A percentile compares a stretch with the other conserved stretches of the same genome.
phyloP scores from a whole-genome alignment of 2,888 invertebrate species.

The Tuberolachnus salignus region DNA sequence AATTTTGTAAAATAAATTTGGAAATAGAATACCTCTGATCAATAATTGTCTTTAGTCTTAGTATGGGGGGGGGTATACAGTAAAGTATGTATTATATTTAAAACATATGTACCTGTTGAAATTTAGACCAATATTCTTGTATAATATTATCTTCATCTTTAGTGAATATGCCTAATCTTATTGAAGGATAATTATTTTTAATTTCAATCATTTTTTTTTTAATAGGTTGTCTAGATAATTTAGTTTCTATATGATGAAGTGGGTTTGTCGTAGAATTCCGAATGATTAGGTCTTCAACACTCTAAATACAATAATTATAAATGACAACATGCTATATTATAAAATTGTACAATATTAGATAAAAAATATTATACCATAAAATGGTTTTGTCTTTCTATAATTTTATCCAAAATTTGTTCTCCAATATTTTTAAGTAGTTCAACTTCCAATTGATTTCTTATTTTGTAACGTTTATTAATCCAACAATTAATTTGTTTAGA shows the following conservation, averaged over 20 bases:
- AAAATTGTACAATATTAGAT: background rate
- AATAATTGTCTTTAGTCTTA: too few species aligned
- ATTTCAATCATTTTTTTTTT: background rate
- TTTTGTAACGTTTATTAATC: background rate
- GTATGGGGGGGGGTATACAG: too few species aligned
- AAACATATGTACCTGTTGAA: slow-evolving; percentile 32
- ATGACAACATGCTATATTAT: background rate
- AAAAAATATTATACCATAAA: background rate
- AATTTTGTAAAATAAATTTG: too few species aligned
- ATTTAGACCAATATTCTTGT: slow-evolving; percentile 32
- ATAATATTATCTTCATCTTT: slow-evolving; percentile 35
- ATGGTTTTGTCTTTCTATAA: background rate
- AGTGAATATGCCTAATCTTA: slow-evolving; percentile 23
- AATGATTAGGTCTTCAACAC: background rate
- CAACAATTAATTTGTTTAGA: background rate
- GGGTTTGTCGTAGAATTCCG: background rate
- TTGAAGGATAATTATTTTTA: background rate
- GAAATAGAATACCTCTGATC: too few species aligned
- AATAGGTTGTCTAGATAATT: background rate
- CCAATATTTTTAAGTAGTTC: slow-evolving; percentile 17
- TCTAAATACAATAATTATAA: slow-evolving; percentile 25
- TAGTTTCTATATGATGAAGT: slow-evolving; percentile 22
- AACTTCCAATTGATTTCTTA: background rate
- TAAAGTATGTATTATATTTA: too few species aligned
- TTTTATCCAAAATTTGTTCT: background rate